Percentiles rank a stretch among this genome's conserved stretches.
These are phyloP conservation scores for Bufo gargarizans DNA, from an alignment of 2,113 vertebrate genomes.

Conservation along the genomic window DNA sequence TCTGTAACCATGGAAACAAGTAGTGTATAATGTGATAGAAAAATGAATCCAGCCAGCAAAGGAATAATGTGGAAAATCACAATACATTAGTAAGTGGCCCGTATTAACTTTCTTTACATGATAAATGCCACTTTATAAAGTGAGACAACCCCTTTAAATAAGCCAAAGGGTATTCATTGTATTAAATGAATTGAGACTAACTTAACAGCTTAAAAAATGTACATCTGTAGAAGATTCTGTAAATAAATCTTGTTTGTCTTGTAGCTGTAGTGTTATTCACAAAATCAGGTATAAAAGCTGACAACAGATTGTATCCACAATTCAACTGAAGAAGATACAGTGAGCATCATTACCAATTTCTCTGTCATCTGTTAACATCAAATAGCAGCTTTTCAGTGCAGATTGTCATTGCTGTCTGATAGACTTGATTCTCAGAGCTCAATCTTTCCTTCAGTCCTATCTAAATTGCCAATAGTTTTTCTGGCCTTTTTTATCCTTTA, in stretches of 20 bases:
- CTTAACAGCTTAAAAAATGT: background rate
- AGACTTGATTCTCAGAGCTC: conserved; percentile 32
- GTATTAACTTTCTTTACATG: no score
- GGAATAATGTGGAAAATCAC: no score
- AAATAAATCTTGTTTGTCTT: background rate
- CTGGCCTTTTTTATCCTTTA: conserved; percentile 13
- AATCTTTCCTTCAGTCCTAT: conserved; percentile 24
- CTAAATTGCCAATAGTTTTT: conserved; percentile 13
- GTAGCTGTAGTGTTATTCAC: conserved; percentile 15
- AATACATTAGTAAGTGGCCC: no score
- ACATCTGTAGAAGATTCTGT: background rate
- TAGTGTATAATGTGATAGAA: no score
- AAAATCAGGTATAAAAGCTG: background rate
- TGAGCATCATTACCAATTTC: conserved; percentile 51
- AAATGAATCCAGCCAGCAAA: no score
- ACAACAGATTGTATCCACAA: conserved; percentile 23
- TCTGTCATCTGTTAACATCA: conserved; percentile 41
- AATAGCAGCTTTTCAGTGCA: conserved; percentile 14
- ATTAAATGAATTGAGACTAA: background rate
- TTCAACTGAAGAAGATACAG: conserved; percentile 29
- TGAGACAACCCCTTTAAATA: no score
- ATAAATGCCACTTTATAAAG: no score
- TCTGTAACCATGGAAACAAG: no score
- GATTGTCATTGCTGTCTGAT: conserved; percentile 44
- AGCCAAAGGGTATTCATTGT: no score